Conservation (phyloP, 2,113 vertebrate genomes). For the Dendrocopos noguchii region DNA sequence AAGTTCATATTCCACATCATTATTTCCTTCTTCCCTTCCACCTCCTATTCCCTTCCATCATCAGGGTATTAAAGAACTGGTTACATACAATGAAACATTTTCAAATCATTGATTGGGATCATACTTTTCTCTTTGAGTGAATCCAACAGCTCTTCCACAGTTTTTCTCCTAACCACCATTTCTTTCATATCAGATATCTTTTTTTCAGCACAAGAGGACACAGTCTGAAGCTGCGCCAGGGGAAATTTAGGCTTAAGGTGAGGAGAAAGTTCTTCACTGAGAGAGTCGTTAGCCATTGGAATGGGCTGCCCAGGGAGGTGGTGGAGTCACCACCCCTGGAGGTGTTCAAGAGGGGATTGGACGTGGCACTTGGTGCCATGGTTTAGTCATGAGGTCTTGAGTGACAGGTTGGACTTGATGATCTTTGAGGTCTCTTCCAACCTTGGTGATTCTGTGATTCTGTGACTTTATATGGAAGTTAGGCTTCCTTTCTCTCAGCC, state of each 20-base stretch:
- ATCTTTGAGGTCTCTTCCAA: no score
- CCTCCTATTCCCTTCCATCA: background rate
- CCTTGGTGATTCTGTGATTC: no score
- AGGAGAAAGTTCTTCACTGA: no score
- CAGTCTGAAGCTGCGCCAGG: no score
- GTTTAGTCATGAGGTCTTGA: no score
- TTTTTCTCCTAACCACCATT: rapidly evolving
- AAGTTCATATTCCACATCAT: conserved; percentile 15
- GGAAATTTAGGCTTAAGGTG: no score
- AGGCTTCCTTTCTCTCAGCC: background rate
- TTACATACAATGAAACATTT: background rate
- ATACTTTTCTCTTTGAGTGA: background rate
- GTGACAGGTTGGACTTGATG: no score
- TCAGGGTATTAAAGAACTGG: background rate
- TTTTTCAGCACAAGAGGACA: background rate
- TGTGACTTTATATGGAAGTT: background rate
- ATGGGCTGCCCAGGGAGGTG: no score
- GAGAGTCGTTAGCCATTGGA: no score
- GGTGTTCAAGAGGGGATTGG: no score
- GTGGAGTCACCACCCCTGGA: no score
- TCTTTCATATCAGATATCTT: background rate
- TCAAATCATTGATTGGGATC: background rate
- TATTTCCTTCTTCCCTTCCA: background rate
- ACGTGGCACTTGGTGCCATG: no score
- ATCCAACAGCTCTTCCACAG: background rate